Conservation (phyloP, 2,888 invertebrate genomes). For the Ochropacha duplaris region DNA sequence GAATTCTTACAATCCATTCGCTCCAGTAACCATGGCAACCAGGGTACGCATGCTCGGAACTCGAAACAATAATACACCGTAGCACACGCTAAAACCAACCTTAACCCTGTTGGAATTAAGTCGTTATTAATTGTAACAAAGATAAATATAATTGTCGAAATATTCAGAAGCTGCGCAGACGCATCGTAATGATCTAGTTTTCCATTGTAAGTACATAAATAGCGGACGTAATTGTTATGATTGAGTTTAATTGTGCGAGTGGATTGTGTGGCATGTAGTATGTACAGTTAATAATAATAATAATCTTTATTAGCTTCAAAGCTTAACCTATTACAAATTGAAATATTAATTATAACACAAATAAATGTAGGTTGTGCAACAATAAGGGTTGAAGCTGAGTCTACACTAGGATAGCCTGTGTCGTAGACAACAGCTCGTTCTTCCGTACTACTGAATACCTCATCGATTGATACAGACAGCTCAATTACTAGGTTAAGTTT, state of each 20-base stretch:
- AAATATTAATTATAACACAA: too few relatives aligned
- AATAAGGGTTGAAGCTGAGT: too few relatives aligned
- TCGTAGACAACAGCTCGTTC: too few relatives aligned
- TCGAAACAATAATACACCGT: background rate
- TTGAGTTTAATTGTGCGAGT: constrained; percentile 19
- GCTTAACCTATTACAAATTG: too few relatives aligned
- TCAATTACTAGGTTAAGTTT: too few relatives aligned
- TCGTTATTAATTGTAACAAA: background rate
- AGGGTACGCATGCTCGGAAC: constrained; percentile 6
- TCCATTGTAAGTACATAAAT: constrained; percentile 15
- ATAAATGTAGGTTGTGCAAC: too few relatives aligned
- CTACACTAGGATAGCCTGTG: too few relatives aligned
- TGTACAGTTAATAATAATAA: too few relatives aligned
- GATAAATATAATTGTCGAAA: constrained; percentile 26
- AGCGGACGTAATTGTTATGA: constrained; percentile 7
- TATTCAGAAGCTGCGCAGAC: background rate
- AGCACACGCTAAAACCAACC: background rate
- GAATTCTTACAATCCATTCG: constrained; percentile 23
- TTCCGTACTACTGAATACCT: too few relatives aligned
- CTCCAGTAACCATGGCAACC: constrained; percentile 40
- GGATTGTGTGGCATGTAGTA: constrained; percentile 8
- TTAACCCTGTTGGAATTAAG: background rate
- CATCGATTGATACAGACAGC: too few relatives aligned
- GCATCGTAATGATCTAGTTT: constrained; percentile 14
- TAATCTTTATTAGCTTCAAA: too few relatives aligned